Evolutionary conservation across 1,140 invertebrate species (phyloP).

Genomic region (Macrosteles quadrilineatus): DNA sequence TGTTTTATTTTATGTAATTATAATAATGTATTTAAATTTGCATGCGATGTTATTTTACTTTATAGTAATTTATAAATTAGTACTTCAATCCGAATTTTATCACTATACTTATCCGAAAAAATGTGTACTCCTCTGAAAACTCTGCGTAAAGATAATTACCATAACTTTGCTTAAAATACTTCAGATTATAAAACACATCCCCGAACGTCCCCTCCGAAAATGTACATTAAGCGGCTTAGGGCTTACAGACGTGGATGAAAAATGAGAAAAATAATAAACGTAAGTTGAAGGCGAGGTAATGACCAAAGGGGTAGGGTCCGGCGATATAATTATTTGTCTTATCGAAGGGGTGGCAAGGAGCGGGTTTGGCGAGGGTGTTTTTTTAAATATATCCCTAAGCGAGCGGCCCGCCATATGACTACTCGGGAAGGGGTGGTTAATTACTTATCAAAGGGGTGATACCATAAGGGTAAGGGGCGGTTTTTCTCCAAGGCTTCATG

Average conservation of each 20-base stretch:
- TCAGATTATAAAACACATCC: no score
- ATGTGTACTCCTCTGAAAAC: no score
- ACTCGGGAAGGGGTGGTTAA: slow-evolving; percentile 2
- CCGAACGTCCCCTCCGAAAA: not conserved
- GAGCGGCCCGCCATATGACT: slow-evolving; percentile 14
- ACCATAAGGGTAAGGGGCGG: slow-evolving; percentile 20
- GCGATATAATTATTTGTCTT: slow-evolving; percentile 16
- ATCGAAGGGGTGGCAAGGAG: not conserved
- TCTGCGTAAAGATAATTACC: no score
- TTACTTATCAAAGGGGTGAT: slow-evolving; percentile 25
- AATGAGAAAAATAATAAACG: not conserved
- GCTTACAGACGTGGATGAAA: not conserved
- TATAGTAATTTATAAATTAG: no score
- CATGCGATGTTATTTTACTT: no score
- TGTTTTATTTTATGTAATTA: no score
- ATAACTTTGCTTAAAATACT: no score
- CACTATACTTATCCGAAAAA: no score
- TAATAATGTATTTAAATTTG: no score
- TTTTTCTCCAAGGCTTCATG: slow-evolving; percentile 23
- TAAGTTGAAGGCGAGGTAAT: not conserved
- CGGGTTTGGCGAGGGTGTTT: not conserved
- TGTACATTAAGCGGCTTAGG: not conserved
- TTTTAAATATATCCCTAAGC: slow-evolving; percentile 18
- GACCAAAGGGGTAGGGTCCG: not conserved
- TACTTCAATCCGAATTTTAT: no score